Percentiles rank a stretch among this genome's conserved stretches.
Conservation (phyloP, 2,888 invertebrate genomes). For the Drymonia ruficornis region DNA sequence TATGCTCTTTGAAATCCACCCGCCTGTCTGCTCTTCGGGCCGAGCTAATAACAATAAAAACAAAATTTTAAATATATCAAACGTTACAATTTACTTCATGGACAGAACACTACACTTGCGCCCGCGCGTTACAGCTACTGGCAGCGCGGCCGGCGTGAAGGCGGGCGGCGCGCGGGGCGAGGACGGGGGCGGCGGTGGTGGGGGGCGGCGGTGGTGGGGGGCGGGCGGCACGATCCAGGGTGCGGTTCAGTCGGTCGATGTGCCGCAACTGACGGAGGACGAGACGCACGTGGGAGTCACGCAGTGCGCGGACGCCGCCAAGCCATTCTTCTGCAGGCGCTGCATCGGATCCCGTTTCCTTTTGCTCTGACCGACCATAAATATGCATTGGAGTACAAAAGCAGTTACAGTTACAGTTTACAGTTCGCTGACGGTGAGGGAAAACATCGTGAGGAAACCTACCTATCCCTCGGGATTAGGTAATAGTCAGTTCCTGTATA, state of each 20-base stretch:
- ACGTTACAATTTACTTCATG: not conserved
- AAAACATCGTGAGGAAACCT: too few relatives aligned
- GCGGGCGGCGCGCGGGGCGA: not conserved
- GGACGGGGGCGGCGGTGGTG: not conserved
- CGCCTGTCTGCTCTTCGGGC: too few relatives aligned
- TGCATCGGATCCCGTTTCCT: not conserved
- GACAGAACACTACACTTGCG: not conserved
- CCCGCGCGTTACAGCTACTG: not conserved
- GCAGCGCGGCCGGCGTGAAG: not conserved
- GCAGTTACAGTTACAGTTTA: too few relatives aligned
- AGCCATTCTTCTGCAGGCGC: slow-evolving; percentile 4
- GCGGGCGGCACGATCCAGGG: slow-evolving; percentile 26
- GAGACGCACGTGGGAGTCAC: slow-evolving; percentile 6
- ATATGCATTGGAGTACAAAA: too few relatives aligned
- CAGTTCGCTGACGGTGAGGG: too few relatives aligned
- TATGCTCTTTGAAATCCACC: too few relatives aligned
- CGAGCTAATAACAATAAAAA: too few relatives aligned
- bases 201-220: not conserved
- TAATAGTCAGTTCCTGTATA: too few relatives aligned
- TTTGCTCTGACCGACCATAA: not conserved
- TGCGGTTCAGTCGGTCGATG: slow-evolving; percentile 6
- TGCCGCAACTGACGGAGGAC: slow-evolving; percentile 28
- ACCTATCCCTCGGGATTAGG: too few relatives aligned
- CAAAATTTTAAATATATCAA: too few relatives aligned
- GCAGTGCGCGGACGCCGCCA: slow-evolving; percentile 1